Evolutionary conservation across 2,888 invertebrate genomes (phyloP), one percentile per base, ranked within the genome.

Genomic region (Tinea pellionella): DNA sequence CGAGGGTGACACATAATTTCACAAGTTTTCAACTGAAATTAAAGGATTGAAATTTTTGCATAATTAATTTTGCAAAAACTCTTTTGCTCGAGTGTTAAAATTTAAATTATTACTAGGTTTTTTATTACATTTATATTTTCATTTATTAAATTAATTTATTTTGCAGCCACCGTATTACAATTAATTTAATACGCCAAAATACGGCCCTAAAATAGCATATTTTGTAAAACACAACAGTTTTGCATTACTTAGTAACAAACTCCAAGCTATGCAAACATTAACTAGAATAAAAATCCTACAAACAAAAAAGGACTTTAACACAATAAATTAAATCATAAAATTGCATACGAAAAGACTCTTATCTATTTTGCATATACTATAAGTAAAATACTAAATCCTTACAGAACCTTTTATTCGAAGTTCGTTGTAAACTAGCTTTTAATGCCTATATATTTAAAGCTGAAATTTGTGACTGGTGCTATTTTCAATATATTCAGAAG

Each of bases 401-500:
- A 2, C 11, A 9, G 9, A 37, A 37, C 37, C 37, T 37, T 37
- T 37, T 37, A 37, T 37, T 37, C n/a, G n/a, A n/a, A 2, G 37
- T 37, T 37, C 9, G 9, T 37, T n/a, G n/a, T 9, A 37, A 37
- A 37, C 3, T 24, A 24, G 24, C 6, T 24, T 24, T 24, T 24
- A 24, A 2, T 3, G 6, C 24, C 3, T 6, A 3, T 24, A 6
- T 24, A 6, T 24, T 24, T 24, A 24, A 37, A 37, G n/a, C 2
- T 37, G 37, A 37, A n/a, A 9, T 37, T 37, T 37, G 37, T 37
- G 37, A 6, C 37, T 37, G n/a, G 9, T 37, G 37, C 9, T 37
- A 37, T 55, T 55, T 55, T 55, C 55, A 55, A 55, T 55, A 55
- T 55, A 55, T 55, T 55, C 12, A 19, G 18, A 18, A 55, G 55